These are phyloP conservation scores for Lordiphosa fenestrarum DNA, from an alignment of 2,888 invertebrate species.

Conservation along the genomic window DNA sequence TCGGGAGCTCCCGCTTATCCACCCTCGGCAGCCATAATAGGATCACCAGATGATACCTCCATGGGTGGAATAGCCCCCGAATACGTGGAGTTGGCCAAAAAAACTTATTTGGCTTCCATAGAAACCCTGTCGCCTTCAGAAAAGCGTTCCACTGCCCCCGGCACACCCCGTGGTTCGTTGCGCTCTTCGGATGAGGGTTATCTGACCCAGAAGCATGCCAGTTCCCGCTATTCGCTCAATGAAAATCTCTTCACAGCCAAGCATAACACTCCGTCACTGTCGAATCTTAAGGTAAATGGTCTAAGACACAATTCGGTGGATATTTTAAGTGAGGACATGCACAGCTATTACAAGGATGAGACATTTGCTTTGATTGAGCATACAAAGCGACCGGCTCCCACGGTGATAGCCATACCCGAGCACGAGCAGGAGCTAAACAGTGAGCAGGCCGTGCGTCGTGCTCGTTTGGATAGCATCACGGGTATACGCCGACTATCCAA, in stretches of 20 bases:
- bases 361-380: conserved; percentile 67
- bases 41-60: conserved; percentile 72
- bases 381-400: conserved; percentile 47
- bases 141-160: conserved; percentile 63
- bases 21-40: conserved; percentile 52
- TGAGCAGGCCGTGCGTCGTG: conserved; percentile 45
- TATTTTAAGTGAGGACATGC: conserved; percentile 72
- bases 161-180: conserved; percentile 49
- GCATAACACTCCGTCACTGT: conserved; percentile 61
- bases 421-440: conserved; percentile 44
- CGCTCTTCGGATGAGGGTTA: conserved; percentile 74
- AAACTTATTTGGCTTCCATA: conserved; percentile 76
- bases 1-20: conserved; percentile 64
- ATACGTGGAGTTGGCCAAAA: conserved; percentile 55
- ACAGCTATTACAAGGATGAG: conserved; percentile 70
- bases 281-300: conserved; percentile 62
- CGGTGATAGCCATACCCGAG: conserved; percentile 75
- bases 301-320: conserved; percentile 78
- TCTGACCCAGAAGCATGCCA: conserved; percentile 71
- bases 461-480: conserved; percentile 67
- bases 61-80: conserved; percentile 64
- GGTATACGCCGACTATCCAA: conserved; percentile 74
- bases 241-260: conserved; percentile 76
- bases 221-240: conserved; percentile 78
- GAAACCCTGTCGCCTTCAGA: conserved; percentile 80